A percentile compares a stretch with the other conserved stretches of the same genome.
phyloP scores from a whole-genome alignment of 2,113 vertebrate genomes.

The Chloebia gouldiae region DNA sequence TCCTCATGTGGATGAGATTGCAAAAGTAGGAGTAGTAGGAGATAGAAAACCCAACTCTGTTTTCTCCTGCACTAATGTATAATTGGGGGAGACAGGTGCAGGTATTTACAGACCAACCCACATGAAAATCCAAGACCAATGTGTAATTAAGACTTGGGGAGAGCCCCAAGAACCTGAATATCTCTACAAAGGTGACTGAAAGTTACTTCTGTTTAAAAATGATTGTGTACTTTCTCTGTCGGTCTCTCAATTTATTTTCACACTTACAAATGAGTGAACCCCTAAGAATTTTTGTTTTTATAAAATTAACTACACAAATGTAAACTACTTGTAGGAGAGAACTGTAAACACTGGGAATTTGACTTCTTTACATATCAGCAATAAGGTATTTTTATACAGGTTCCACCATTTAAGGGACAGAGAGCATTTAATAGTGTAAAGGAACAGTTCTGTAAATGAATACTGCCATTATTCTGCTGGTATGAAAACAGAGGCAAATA shows the following conservation, averaged over 20 bases:
- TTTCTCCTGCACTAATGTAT: background rate
- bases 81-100: background rate
- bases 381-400: slow-evolving; percentile 28
- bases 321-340: background rate
- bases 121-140: background rate
- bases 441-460: slow-evolving; percentile 28
- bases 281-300: background rate
- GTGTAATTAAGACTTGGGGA: background rate
- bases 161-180: background rate
- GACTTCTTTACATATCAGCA: background rate
- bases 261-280: background rate
- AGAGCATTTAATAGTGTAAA: slow-evolving; percentile 25
- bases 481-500: slow-evolving; percentile 46
- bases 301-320: background rate
- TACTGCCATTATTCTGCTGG: slow-evolving; percentile 31
- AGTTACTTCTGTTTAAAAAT: background rate
- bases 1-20: background rate
- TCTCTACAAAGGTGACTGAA: background rate
- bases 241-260: background rate
- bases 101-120: background rate
- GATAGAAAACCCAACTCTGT: background rate
- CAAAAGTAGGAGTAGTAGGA: background rate
- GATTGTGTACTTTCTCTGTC: background rate
- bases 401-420: background rate
- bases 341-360: background rate